Evolutionary conservation across 2,113 vertebrate species (phyloP), one percentile per base, ranked within the genome.

Genomic region (Apeltes quadracus): DNA sequence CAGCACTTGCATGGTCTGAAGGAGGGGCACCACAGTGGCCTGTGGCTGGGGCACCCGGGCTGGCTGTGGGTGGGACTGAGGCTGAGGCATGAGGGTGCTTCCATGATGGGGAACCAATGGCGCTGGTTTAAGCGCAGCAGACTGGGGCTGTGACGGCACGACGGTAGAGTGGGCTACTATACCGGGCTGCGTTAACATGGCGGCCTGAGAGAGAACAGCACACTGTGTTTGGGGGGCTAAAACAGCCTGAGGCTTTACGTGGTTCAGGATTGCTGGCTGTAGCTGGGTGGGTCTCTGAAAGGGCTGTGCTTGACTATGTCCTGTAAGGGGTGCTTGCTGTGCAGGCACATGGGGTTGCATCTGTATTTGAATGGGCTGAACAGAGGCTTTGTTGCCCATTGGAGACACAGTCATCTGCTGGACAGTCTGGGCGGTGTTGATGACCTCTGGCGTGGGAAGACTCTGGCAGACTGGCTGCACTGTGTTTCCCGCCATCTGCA

Each of bases 1-100:
- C 84, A 99, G 94, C 64, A 99, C 95, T 72, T 99, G 98, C 96
- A 99, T 96, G 51, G 96, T 93, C 88, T 96, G 96, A 69, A 99
- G 96, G 64, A 98, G 83, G 0, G 97, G 95, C 70, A 98, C 92
- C 63, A 98, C 91, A 23, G 89, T 92, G 72, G 95, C 90, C 77
- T 96, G 95, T 27, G 93, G 87, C 84, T 95, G 91, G 57, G 91
- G 88, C 41, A 90, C 85, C 54, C 91, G 61, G 32, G 90, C 41
- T 48, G 82, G 84, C 20, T 88, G 87, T 48, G 91, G 79, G 10
- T 92, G 76, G 34, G 79, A 73, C 78, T 91, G 91, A 56, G 87
- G 58, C 56, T 88, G 87, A 55, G 91, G 80, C 8, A 92, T 78
- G 34, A 89, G 69, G 57, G 88, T 71, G 3, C 90, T 34, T 13